Conservation (phyloP, 2,797 vertebrate genomes). For the Argyrosomus regius region DNA sequence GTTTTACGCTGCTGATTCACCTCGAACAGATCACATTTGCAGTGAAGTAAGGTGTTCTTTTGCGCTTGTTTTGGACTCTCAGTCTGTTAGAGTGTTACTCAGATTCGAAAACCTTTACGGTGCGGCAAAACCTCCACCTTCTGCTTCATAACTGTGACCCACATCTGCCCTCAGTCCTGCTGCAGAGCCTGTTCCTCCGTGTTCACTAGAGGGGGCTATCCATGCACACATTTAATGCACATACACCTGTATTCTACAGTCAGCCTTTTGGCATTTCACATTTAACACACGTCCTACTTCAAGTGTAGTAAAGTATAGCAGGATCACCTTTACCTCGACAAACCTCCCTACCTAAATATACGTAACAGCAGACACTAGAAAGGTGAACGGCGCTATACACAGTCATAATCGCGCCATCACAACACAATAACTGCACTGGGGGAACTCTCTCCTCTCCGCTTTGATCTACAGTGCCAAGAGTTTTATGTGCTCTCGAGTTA, state of each 20-base stretch:
- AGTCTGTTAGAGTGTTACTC: neutral
- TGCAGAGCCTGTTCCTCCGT: constrained; percentile 43
- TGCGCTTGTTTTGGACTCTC: neutral
- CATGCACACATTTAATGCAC: constrained; percentile 57
- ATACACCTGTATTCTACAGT: neutral
- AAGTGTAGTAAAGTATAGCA: neutral
- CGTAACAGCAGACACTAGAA: neutral
- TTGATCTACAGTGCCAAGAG: constrained; percentile 20
- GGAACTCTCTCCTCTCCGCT: constrained; percentile 2
- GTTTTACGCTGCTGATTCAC: neutral
- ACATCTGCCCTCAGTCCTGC: constrained; percentile 34
- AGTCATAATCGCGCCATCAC: constrained; percentile 23
- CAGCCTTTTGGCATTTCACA: neutral
- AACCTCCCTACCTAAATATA: neutral
- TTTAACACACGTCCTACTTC: neutral
- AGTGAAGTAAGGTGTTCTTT: neutral
- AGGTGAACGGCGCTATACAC: neutral
- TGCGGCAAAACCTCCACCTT: neutral
- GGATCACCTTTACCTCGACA: neutral
- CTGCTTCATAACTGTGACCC: constrained; percentile 23
- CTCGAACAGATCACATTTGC: neutral
- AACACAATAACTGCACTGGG: constrained; percentile 3
- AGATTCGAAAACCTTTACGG: neutral
- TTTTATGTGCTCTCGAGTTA: constrained; percentile 39
- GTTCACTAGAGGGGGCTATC: constrained; percentile 84